Percentiles rank a stretch among this genome's conserved stretches.
phyloP scores from a whole-genome alignment of 2,888 invertebrate genomes.

The Euplexia lucipara region DNA sequence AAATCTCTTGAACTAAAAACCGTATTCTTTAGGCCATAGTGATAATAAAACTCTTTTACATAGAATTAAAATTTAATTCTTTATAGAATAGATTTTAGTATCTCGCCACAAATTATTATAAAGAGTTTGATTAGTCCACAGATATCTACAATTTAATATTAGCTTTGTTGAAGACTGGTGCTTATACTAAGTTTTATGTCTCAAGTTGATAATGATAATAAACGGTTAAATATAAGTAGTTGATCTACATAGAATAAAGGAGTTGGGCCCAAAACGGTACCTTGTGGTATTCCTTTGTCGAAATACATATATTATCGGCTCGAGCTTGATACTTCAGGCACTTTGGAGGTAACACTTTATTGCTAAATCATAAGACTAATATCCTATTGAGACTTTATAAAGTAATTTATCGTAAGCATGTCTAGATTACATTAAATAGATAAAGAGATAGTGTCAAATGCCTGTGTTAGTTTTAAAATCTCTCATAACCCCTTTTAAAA shows the following conservation, averaged over 20 bases:
- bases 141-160: no score
- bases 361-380: no score
- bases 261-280: neutral
- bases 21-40: neutral
- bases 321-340: neutral
- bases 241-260: neutral
- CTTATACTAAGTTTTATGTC: neutral
- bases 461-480: neutral
- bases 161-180: no score
- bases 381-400: neutral
- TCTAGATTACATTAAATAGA: neutral
- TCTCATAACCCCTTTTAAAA: neutral
- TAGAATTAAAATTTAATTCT: no score
- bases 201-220: neutral
- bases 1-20: constrained; percentile 26
- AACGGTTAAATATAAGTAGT: neutral
- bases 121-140: no score
- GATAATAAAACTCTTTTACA: neutral
- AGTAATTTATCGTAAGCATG: neutral
- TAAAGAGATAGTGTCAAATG: neutral
- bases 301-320: neutral
- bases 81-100: no score
- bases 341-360: no score
- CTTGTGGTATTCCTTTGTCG: constrained; percentile 11
- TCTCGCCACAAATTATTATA: no score